Base-by-base conservation (phyloP, 2,113 vertebrate species). In the Periophthalmus modestus region DNA sequence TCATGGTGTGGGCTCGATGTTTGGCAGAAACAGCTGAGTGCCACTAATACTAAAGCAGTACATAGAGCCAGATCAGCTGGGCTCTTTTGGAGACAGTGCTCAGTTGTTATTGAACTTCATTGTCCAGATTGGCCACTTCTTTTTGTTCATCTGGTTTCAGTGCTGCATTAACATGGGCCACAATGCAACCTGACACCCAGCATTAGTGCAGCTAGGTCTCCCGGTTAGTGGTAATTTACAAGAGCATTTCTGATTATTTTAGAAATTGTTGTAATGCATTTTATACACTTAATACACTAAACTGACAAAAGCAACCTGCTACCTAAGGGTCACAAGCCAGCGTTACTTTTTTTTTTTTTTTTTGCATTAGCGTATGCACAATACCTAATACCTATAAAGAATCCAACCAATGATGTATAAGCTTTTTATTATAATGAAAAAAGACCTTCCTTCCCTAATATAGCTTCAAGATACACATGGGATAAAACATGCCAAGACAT, bases 71-170 rank as follows among this genome's bases (percentile, higher is more conserved):
- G 81, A 96, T 97, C 93, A 89, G 89, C 89, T 90, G 94, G 83
- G 71, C 81, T 88, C 82, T 88, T 92, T 94, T 95, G 62, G 94
- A 96, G 95, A 97, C 93, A 95, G 94, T 76, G 80, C 83, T 86
- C 88, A 95, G 94, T 97, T 95, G 95, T 96, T 96, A 97, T 98
- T 97, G 96, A 94, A 97, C 95, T 94, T 96, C 96, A 97, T 98
- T 97, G 96, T 97, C 94, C 94, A 94, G 94, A 94, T 93, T 93
- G 94, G 78, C 82, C 89, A 74, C 82, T 94, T 96, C 95, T 95
- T 65, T 65, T 65, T 65, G 19, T 65, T 96, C 96, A 96, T 95
- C 95, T 96, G 96, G 94, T 95, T 97, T 97, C 96, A 97, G 95
- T 96, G 96, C 94, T 92, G 95, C 94, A 95, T 95, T 95, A 96